Percentiles rank a stretch among this genome's conserved stretches.
phyloP scores from a whole-genome alignment of 1,140 invertebrate genomes.

The Papilio polyxenes region DNA sequence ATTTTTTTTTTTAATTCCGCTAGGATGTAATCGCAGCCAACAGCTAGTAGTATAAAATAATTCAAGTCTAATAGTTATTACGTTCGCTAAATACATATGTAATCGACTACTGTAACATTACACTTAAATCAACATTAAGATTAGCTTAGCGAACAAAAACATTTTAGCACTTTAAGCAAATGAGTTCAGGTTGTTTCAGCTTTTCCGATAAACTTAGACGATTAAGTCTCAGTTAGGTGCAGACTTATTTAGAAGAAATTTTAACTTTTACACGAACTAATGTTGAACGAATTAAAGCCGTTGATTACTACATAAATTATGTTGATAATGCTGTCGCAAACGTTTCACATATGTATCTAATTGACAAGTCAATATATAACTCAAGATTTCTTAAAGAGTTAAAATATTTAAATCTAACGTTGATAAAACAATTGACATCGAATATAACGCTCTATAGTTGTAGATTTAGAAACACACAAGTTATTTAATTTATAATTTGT shows the following conservation, averaged over 20 bases:
- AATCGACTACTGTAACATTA: neutral
- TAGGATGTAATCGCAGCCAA: neutral
- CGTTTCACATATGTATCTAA: neutral
- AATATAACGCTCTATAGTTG: neutral
- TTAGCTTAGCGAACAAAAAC: conserved; percentile 24
- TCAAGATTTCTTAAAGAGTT: too few species aligned
- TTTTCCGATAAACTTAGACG: conserved; percentile 28
- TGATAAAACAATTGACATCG: neutral
- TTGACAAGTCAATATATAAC: too few species aligned
- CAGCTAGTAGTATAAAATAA: neutral
- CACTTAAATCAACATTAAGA: conserved; percentile 18
- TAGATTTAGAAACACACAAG: neutral
- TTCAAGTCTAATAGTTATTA: neutral
- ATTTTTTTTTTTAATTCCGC: too few species aligned
- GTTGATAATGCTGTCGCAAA: neutral
- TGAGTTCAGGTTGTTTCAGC: conserved; percentile 15
- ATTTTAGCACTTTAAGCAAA: conserved; percentile 21
- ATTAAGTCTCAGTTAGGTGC: conserved; percentile 18
- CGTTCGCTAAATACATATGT: neutral
- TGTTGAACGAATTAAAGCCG: neutral
- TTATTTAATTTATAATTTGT: neutral
- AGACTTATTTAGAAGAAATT: conserved; percentile 15
- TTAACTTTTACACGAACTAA: conserved; percentile 1
- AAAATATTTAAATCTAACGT: too few species aligned
- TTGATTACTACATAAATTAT: neutral